A percentile compares a stretch with the other conserved stretches of the same genome.
Conservation (phyloP, 2,113 vertebrate species). For the Loxodonta africana region DNA sequence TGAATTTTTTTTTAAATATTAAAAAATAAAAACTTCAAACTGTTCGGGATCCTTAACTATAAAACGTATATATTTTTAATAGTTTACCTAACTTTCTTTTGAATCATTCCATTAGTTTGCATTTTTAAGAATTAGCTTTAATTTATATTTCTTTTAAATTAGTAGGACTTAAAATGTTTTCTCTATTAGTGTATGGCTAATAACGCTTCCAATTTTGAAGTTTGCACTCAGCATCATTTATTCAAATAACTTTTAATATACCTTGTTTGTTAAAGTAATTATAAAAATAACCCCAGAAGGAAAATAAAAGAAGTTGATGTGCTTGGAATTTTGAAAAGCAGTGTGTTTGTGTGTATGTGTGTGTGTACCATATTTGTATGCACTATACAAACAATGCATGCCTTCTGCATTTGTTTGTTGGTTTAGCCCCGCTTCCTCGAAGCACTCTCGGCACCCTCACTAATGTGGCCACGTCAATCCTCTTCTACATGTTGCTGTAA, state of each 20-base stretch:
- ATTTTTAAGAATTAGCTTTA: not conserved
- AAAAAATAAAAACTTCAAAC: not conserved
- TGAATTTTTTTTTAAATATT: not conserved
- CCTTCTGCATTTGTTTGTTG: too few relatives aligned
- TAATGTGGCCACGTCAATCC: too few relatives aligned
- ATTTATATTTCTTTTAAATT: not conserved
- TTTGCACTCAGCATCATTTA: not conserved
- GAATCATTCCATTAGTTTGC: not conserved
- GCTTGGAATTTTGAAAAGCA: not conserved
- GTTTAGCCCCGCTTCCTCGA: too few relatives aligned
- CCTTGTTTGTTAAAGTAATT: not conserved
- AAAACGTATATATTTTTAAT: not conserved
- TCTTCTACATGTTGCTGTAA: too few relatives aligned
- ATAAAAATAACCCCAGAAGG: not conserved
- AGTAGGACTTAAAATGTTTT: not conserved
- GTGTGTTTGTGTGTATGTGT: not conserved
- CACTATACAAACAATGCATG: too few relatives aligned
- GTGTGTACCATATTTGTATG: too few relatives aligned
- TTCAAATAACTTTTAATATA: not conserved
- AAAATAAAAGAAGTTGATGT: not conserved
- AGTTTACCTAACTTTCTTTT: not conserved
- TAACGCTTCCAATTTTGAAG: not conserved
- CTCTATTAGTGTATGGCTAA: not conserved
- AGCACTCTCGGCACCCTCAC: too few relatives aligned
- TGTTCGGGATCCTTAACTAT: too few relatives aligned